Conservation (phyloP, 1,140 invertebrate species). For the Leptinotarsa undecemlineata region DNA sequence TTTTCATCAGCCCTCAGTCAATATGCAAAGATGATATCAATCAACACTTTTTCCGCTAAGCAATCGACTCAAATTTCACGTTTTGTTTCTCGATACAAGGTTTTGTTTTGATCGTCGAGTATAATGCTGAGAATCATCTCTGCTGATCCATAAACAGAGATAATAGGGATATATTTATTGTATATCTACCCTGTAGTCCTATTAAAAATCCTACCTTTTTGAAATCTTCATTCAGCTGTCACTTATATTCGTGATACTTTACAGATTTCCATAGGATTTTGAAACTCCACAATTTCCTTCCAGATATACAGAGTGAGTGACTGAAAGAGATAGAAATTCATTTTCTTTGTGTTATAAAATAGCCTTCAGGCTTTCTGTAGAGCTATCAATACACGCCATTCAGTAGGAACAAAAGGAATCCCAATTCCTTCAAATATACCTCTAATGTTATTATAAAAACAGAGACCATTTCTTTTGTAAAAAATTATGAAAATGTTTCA, state of each 20-base stretch:
- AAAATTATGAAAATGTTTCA: background rate
- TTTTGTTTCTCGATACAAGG: conserved; percentile 48
- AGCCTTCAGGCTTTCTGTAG: conserved; percentile 48
- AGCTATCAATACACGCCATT: conserved; percentile 51
- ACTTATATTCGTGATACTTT: conserved; percentile 49
- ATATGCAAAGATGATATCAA: conserved; percentile 54
- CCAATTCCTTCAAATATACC: conserved; percentile 4
- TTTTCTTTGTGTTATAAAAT: conserved; percentile 52
- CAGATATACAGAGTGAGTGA: conserved; percentile 47
- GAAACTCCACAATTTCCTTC: conserved; percentile 50
- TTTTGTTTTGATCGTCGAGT: conserved; percentile 38
- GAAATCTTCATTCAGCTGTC: conserved; percentile 43
- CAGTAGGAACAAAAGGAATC: conserved; percentile 33
- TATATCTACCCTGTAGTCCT: conserved; percentile 54
- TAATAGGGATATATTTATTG: conserved; percentile 57
- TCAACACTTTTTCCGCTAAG: conserved; percentile 46
- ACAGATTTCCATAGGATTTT: conserved; percentile 47
- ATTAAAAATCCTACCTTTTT: conserved; percentile 51
- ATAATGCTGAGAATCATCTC: conserved; percentile 49
- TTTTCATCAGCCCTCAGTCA: conserved; percentile 41
- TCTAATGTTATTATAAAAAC: background rate
- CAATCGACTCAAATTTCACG: conserved; percentile 46
- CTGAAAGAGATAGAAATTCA: conserved; percentile 46
- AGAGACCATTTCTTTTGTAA: background rate
- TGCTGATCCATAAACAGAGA: conserved; percentile 57